These are phyloP conservation scores for Parapristionchus giblindavisi DNA, from an alignment of 2,888 invertebrate species.

Conservation along the genomic window DNA sequence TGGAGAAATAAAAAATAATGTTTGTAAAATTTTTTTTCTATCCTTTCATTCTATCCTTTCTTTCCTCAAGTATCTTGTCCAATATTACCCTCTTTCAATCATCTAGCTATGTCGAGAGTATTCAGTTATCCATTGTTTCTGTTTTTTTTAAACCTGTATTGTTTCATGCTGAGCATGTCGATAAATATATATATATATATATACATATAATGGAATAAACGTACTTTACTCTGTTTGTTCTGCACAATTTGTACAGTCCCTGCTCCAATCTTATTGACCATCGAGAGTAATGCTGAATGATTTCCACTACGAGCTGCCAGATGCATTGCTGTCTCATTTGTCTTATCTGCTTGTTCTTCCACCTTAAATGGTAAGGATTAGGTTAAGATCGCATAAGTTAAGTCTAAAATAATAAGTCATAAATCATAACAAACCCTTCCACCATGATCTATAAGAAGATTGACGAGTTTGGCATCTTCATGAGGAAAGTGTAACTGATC, in stretches of 20 bases:
- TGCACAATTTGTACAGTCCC: slow-evolving; percentile 91
- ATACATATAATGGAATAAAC: too few relatives aligned
- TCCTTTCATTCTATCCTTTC: neutral
- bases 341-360: slow-evolving; percentile 73
- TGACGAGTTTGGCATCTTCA: slow-evolving; percentile 84
- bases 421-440: slow-evolving; percentile 79
- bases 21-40: too few relatives aligned
- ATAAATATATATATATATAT: too few relatives aligned
- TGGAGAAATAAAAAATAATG: too few relatives aligned
- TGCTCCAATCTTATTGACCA: slow-evolving; percentile 81
- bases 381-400: neutral
- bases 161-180: neutral
- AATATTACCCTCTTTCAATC: too few relatives aligned
- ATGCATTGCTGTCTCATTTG: slow-evolving; percentile 92
- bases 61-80: too few relatives aligned
- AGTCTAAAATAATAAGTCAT: neutral
- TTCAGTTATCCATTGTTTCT: too few relatives aligned
- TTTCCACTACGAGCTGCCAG: slow-evolving; percentile 89
- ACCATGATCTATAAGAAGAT: slow-evolving; percentile 86
- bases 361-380: slow-evolving; percentile 38
- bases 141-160: too few relatives aligned
- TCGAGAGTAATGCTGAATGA: slow-evolving; percentile 81
- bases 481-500: slow-evolving; percentile 82
- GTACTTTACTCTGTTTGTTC: slow-evolving; percentile 88
- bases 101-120: too few relatives aligned